These are phyloP conservation scores for Drosophila simulans DNA, from an alignment of 1,140 invertebrate genomes.

Conservation along the genomic window DNA sequence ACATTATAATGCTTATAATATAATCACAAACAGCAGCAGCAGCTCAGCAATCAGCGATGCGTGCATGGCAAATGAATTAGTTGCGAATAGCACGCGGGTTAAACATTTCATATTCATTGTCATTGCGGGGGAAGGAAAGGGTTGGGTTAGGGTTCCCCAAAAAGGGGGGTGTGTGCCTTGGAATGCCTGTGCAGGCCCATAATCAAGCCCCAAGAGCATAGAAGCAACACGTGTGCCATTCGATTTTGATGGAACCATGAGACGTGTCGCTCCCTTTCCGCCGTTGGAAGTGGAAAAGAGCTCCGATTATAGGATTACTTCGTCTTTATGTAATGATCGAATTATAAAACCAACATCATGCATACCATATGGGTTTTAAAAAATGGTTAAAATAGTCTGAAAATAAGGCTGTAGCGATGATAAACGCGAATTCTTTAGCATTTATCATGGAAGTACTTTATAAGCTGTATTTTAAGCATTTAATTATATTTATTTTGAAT, in stretches of 20 bases:
- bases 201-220: slow-evolving; percentile 24
- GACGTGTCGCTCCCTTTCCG: slow-evolving; percentile 12
- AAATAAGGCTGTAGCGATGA: no score
- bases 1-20: slow-evolving; percentile 48
- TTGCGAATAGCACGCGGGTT: slow-evolving; percentile 43
- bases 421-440: background rate
- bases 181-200: slow-evolving; percentile 5
- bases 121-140: background rate
- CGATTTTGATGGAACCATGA: slow-evolving; percentile 32
- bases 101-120: slow-evolving; percentile 52
- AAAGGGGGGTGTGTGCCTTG: background rate
- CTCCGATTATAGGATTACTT: slow-evolving; percentile 13
- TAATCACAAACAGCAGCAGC: slow-evolving; percentile 44
- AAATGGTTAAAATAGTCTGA: background rate
- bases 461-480: background rate
- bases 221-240: slow-evolving; percentile 49
- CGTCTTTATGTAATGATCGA: background rate
- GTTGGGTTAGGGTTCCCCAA: no score
- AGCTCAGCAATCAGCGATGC: slow-evolving; percentile 46
- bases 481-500: background rate
- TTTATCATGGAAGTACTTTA: background rate
- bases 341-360: background rate
- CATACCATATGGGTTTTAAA: background rate
- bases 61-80: slow-evolving; percentile 67
- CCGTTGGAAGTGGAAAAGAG: background rate